Base-by-base conservation (phyloP, 2,797 vertebrate genomes). In the Tarsius wallacei region DNA sequence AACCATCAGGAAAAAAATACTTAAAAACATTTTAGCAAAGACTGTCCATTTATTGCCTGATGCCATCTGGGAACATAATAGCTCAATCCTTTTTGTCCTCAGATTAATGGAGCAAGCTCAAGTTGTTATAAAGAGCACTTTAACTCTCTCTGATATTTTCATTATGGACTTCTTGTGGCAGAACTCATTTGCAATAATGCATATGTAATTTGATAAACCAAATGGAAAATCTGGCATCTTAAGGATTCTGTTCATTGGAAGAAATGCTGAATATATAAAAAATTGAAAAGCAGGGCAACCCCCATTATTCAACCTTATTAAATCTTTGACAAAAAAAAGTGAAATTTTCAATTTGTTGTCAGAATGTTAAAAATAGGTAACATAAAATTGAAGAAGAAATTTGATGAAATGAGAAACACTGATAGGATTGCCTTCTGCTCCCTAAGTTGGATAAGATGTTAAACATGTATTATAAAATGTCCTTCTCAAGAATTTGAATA, bases 101-200 rank as follows among this genome's bases (percentile, higher is more conserved):
- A 93, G 92, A 99, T 99, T 98, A 99, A 98, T 98, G 96, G 98
- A 98, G 97, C 97, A 98, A 98, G 90, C 91, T 98, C 89, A 98
- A 96, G 84, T 97, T 97, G 97, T 98, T 98, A 97, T 96, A 97
- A 98, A 97, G 92, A 98, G 88, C 68, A 95, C 91, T 98, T 98
- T 97, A 98, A 98, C 98, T 98, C 97, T 97, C 96, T 98, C 96
- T 97, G 84, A 98, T 98, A 97, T 98, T 98, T 99, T 98, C 98
- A 98, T 98, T 98, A 98, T 94, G 85, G 96, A 98, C 98, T 98
- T 98, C 97, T 98, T 97, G 97, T 97, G 97, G 96, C 77, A 97
- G 96, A 98, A 97, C 90, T 98, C 94, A 98, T 98, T 98, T 99
- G 97, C 97, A 98, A 98, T 97, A 98, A 98, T 98, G 97, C 97